phyloP scores from a whole-genome alignment of 2,888 invertebrate genomes.

The Acanthosepion lycidas region DNA sequence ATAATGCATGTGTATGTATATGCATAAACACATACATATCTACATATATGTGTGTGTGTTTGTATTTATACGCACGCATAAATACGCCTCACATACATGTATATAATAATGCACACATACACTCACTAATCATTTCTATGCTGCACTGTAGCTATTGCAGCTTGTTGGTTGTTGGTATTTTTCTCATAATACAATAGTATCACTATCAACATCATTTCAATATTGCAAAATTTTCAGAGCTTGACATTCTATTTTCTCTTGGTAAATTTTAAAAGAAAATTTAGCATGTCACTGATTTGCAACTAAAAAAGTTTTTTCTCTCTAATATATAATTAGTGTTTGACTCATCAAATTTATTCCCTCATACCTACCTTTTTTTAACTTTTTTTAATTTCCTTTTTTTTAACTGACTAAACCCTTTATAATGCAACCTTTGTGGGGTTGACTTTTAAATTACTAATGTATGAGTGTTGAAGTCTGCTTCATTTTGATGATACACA shows the following conservation, averaged over 20 bases:
- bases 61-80: slow-evolving; percentile 6
- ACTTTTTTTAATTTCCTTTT: neutral
- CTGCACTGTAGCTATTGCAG: slow-evolving; percentile 12
- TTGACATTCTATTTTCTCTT: neutral
- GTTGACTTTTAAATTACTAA: slow-evolving; percentile 12
- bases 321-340: neutral
- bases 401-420: neutral
- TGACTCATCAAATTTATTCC: neutral
- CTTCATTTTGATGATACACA: slow-evolving; percentile 8
- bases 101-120: neutral
- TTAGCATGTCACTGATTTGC: neutral
- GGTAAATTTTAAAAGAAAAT: neutral
- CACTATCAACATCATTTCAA: slow-evolving; percentile 22
- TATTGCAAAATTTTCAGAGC: neutral
- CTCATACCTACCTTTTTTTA: neutral
- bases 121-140: slow-evolving; percentile 4
- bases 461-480: neutral
- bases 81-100: neutral
- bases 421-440: neutral
- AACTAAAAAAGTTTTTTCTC: neutral
- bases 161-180: neutral
- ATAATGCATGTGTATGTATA: neutral
- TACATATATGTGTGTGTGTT: slow-evolving; percentile 24
- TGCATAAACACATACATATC: slow-evolving; percentile 17
- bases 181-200: slow-evolving; percentile 33